These are phyloP conservation scores for Antidorcas marsupialis DNA, from an alignment of 2,113 vertebrate species.

Conservation along the genomic window DNA sequence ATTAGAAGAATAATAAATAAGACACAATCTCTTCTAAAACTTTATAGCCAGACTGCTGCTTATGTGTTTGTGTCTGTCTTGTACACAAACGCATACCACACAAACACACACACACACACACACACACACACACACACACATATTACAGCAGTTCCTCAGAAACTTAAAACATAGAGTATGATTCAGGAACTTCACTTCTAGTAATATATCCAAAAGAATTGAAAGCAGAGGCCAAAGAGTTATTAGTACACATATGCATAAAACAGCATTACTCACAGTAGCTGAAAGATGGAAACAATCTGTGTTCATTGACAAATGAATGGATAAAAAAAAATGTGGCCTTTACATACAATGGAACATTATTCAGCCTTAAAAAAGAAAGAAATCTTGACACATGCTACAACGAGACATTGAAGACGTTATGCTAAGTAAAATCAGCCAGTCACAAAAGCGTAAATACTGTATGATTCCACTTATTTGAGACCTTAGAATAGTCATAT, in stretches of 20 bases:
- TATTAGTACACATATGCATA: background rate
- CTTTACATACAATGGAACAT: background rate
- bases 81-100: background rate
- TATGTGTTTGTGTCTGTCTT: background rate
- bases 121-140: background rate
- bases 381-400: background rate
- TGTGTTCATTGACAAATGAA: background rate
- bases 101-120: background rate
- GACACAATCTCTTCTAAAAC: background rate
- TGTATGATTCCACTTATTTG: background rate
- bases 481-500: background rate
- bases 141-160: background rate
- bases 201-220: background rate
- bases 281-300: background rate
- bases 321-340: background rate
- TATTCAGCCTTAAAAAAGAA: background rate
- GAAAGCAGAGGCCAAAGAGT: background rate
- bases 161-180: background rate
- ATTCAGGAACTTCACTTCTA: background rate
- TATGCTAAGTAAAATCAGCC: background rate
- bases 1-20: background rate
- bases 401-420: accelerated
- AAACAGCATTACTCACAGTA: background rate
- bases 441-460: background rate
- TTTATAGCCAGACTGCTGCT: background rate